Evolutionary conservation across 2,113 vertebrate species (phyloP).

Genomic region (Cacatua alba): DNA sequence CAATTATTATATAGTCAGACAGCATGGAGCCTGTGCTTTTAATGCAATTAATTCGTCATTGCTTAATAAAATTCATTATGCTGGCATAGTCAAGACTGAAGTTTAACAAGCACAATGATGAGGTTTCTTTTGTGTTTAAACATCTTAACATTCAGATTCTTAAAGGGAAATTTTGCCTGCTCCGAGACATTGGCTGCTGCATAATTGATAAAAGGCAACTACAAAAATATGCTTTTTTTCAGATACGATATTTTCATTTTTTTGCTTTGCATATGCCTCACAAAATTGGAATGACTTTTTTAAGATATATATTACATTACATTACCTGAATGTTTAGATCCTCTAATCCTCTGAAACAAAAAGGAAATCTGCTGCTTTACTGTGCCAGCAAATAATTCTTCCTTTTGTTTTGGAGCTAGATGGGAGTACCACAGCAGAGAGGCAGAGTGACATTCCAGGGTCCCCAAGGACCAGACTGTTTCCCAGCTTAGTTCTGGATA

Average conservation of each 20-base stretch:
- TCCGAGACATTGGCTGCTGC: background rate
- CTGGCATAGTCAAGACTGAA: background rate
- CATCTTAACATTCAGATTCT: background rate
- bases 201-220: background rate
- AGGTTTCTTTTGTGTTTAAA: background rate
- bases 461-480: background rate
- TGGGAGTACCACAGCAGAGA: background rate
- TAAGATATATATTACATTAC: background rate
- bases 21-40: constrained; percentile 47
- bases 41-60: constrained; percentile 45
- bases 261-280: background rate
- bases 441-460: background rate
- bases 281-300: background rate
- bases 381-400: background rate
- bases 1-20: constrained; percentile 47
- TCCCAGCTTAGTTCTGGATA: background rate
- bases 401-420: background rate
- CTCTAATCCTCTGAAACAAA: background rate
- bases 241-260: background rate
- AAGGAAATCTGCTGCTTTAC: background rate
- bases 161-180: constrained; percentile 6
- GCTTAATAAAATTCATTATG: constrained; percentile 48
- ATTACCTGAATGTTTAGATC: background rate
- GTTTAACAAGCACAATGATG: background rate
- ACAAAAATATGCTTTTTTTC: background rate